Base-by-base conservation (phyloP, 2,888 invertebrate genomes). In the Tipula unca region DNA sequence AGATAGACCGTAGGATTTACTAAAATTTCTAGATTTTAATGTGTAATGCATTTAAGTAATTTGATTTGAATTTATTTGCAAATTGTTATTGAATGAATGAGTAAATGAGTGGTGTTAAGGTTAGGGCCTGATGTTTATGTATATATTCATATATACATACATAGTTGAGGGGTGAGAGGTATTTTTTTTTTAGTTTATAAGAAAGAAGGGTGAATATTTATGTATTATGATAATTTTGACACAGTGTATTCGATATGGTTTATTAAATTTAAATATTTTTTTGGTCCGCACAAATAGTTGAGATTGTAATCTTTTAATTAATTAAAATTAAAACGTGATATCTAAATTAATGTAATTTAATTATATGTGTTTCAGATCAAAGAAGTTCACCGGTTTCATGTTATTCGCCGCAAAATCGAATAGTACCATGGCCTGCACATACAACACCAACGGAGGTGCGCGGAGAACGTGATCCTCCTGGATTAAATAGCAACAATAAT, bases 381-480 rank as follows among this genome's bases (percentile, higher is more conserved):
- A 89, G 89, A 86, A 89, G 88, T 87, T 88, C 91, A 82, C 88
- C 89, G 86, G 88, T 89, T 86, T 89, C 89, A 88, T 89, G 89
- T 87, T 90, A 89, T 87, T 89, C 90, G 86, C 90, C 90, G 39
- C 88, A 87, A 82, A 90, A 89, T 87, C 90, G 91, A 85, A 87
- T 91, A 39, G 87, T 90, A 83, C 88, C 89, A 85, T 91, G 91
- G 91, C 85, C 86, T 20, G 89, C 89, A 86, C 90, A 90, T 86
- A 89, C 90, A 87, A 89, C 89, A 36, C 89, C 89, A 8, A 88
- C 89, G 14, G 88, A 88, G 32, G 87, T 88, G 14, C 84, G 29
- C n/a, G 85, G 82, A 39, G 83, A 83, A 69, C 29, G 83, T 29
- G 88, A 89, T 39, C 36, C 39, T 5, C 42, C 42, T 14, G 36